Conservation (phyloP, 2,888 invertebrate species). For the Ephialtes manifestator region DNA sequence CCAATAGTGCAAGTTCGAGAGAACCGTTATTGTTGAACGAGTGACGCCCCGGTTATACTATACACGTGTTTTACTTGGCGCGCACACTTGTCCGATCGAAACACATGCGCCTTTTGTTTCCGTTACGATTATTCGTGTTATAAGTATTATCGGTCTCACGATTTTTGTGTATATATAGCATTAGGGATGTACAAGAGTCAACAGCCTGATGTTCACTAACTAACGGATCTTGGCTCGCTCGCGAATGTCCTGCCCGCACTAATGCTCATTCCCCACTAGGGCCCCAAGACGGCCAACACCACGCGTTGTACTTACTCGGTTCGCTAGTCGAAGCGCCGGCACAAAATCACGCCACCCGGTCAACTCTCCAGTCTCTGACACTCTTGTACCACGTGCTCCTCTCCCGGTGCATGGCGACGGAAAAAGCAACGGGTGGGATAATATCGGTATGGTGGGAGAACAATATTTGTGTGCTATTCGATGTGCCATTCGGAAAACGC, state of each 20-base stretch:
- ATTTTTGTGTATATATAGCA: background rate
- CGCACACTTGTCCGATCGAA: background rate
- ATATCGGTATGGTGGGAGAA: background rate
- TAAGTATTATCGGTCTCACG: background rate
- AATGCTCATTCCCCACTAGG: constrained; percentile 41
- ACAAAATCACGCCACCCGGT: constrained; percentile 71
- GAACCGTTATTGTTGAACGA: constrained; percentile 29
- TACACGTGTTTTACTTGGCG: background rate
- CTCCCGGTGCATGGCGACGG: constrained; percentile 22
- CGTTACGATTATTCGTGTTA: too few relatives aligned
- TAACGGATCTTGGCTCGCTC: constrained; percentile 7
- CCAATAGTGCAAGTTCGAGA: constrained; percentile 18
- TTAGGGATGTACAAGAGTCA: background rate
- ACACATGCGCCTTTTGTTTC: too few relatives aligned
- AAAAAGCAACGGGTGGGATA: background rate
- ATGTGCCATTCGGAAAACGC: background rate
- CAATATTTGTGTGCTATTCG: background rate
- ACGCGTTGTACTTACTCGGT: constrained; percentile 48
- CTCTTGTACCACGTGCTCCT: constrained; percentile 47
- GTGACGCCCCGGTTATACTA: background rate
- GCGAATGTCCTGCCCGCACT: background rate
- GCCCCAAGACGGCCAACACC: constrained; percentile 28
- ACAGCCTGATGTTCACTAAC: background rate
- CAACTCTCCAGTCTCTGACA: constrained; percentile 51
- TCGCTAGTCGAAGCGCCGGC: constrained; percentile 49